Evolutionary conservation across 2,888 invertebrate genomes (phyloP).

Genomic region (Idaea straminata): DNA sequence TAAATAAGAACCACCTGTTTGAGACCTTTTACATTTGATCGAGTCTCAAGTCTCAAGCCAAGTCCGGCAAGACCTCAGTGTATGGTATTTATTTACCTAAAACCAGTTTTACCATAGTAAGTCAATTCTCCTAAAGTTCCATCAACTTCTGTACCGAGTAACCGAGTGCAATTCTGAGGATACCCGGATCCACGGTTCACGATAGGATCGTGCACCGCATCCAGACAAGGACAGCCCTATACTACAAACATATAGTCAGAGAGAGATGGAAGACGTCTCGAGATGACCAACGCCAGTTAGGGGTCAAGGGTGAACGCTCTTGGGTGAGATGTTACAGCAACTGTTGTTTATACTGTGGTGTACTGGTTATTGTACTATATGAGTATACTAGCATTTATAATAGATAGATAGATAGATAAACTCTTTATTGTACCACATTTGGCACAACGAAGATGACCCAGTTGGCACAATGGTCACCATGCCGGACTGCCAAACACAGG

Average conservation of each 20-base stretch:
- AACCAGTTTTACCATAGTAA: too few relatives aligned
- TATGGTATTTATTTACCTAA: too few relatives aligned
- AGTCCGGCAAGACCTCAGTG: too few relatives aligned
- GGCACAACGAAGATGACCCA: too few relatives aligned
- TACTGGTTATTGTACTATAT: slow-evolving; percentile 15
- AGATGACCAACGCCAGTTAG: slow-evolving; percentile 75
- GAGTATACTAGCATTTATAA: slow-evolving; percentile 3
- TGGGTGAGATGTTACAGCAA: slow-evolving; percentile 49
- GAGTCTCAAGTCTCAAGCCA: too few relatives aligned
- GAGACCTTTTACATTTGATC: too few relatives aligned
- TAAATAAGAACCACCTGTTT: too few relatives aligned
- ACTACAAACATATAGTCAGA: slow-evolving; percentile 24
- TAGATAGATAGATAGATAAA: too few relatives aligned
- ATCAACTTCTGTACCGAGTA: slow-evolving; percentile 44
- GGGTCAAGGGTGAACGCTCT: slow-evolving; percentile 79
- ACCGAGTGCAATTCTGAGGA: slow-evolving; percentile 73
- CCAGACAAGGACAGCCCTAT: slow-evolving; percentile 43
- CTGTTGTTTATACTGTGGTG: slow-evolving; percentile 14
- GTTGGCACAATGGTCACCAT: too few relatives aligned
- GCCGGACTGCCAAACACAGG: too few relatives aligned
- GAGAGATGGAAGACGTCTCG: slow-evolving; percentile 52
- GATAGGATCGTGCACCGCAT: slow-evolving; percentile 70
- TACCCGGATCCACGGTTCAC: slow-evolving; percentile 67
- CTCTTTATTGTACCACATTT: too few relatives aligned
- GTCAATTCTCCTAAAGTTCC: slow-evolving; percentile 14